A percentile compares a stretch with the other conserved stretches of the same genome.
phyloP scores from a whole-genome alignment of 1,140 invertebrate genomes.

The Papilio machaon region DNA sequence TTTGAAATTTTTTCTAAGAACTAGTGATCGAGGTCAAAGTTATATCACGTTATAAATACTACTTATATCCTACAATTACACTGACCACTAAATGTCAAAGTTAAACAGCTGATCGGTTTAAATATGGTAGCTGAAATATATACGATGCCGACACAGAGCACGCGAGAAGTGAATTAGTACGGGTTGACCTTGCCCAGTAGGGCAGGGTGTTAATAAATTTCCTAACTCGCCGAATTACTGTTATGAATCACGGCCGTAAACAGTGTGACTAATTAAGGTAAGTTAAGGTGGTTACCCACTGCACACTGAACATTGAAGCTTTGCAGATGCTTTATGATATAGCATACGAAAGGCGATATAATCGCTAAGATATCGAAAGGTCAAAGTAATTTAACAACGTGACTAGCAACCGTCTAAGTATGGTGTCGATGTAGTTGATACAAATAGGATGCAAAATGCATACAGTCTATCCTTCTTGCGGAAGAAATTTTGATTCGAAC shows the following conservation, averaged over 20 bases:
- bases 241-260: conserved; percentile 24
- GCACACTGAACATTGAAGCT: background rate
- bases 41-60: background rate
- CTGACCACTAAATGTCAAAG: background rate
- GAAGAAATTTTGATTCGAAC: background rate
- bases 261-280: conserved; percentile 12
- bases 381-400: background rate
- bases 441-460: background rate
- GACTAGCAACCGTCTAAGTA: background rate
- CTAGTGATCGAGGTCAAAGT: background rate
- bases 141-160: background rate
- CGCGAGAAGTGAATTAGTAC: conserved; percentile 14
- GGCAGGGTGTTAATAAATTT: conserved; percentile 20
- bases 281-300: background rate
- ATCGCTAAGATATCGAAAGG: background rate
- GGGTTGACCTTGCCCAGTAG: conserved; percentile 15
- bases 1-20: too few species aligned
- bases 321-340: background rate
- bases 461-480: background rate
- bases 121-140: background rate
- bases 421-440: too few species aligned
- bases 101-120: conserved; percentile 16
- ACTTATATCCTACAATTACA: background rate
- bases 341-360: background rate
- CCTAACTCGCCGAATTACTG: conserved; percentile 18